Base-by-base conservation (phyloP, 2,113 vertebrate species). In the Labeo rohita region DNA sequence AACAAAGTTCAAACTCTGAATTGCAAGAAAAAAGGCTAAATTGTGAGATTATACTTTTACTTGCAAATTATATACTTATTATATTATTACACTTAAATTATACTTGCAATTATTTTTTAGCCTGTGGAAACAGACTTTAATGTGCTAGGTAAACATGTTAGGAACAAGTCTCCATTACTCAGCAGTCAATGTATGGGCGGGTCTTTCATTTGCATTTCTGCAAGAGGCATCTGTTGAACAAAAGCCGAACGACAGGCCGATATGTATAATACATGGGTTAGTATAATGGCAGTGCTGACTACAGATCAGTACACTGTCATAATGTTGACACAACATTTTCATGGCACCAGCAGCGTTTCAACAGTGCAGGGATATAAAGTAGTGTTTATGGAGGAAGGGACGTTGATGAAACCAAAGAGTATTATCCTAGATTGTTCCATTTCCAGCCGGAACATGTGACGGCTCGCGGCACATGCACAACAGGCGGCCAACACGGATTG, bases 251-350 rank as follows among this genome's bases (percentile, higher is more conserved):
- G 12, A 81, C 45, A 49, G 79, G 59, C 16, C 0, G 28, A 61
- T 68, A 68, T 63, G n/a, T 9, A 84, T 84, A 84, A 84, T 75
- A 75, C 18, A 66, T 75, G 83, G 21, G 34, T 84, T 45, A 3
- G 16, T 39, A 50, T 49, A 77, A 78, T 77, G 59, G 77, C 34
- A 68, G 28, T 56, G 34, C 68, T 59, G 43, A 84, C 21, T 61
- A n/a, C 7, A 76, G 21, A 56, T 59, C 50, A 54, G 52, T 45
- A 54, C 59, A 68, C 50, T 75, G 34, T 68, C 34, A 54, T 54
- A 43, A 23, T 52, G 34, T 85, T 78, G 61, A 78, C 84, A 85
- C 28, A 80, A 79, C 63, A 66, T 23, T 68, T 18, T 43, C 28
- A 36, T 78, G 63, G 23, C 47, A 77, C 28, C 18, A 12, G 50